phyloP scores from a whole-genome alignment of 2,113 vertebrate species.

The Alces alces region DNA sequence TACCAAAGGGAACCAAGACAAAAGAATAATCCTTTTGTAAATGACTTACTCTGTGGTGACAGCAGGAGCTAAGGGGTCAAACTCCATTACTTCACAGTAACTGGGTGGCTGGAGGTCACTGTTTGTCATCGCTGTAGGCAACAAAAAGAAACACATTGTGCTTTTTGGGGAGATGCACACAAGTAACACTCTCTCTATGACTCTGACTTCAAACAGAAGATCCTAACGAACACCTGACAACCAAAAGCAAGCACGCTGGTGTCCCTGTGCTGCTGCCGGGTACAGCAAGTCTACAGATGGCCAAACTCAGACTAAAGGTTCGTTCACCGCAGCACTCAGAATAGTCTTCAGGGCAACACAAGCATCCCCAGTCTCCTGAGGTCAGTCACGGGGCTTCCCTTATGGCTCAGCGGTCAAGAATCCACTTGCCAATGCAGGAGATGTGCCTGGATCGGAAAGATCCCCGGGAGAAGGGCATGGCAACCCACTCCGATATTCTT shows the following conservation, averaged over 20 bases:
- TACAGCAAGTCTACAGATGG: background rate
- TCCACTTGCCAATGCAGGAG: background rate
- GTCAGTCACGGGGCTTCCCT: background rate
- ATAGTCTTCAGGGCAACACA: background rate
- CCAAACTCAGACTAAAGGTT: background rate
- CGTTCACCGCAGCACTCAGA: background rate
- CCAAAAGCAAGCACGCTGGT: background rate
- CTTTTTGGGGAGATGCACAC: background rate
- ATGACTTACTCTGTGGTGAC: slow-evolving; percentile 81
- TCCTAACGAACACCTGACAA: background rate
- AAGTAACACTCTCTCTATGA: background rate
- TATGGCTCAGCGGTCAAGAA: background rate
- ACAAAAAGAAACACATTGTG: background rate
- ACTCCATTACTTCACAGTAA: slow-evolving; percentile 85
- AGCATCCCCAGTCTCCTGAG: background rate
- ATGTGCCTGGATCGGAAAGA: background rate
- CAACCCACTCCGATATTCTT: background rate
- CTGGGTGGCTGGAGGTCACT: slow-evolving; percentile 68
- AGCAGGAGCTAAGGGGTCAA: slow-evolving; percentile 82
- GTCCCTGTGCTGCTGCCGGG: background rate
- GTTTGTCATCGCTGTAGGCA: slow-evolving; percentile 59
- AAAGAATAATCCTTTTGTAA: slow-evolving; percentile 42
- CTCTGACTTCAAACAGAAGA: background rate
- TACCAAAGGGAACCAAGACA: background rate
- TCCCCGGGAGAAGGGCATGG: background rate